Conservation (phyloP, 2,113 vertebrate genomes). For the Scomber japonicus region DNA sequence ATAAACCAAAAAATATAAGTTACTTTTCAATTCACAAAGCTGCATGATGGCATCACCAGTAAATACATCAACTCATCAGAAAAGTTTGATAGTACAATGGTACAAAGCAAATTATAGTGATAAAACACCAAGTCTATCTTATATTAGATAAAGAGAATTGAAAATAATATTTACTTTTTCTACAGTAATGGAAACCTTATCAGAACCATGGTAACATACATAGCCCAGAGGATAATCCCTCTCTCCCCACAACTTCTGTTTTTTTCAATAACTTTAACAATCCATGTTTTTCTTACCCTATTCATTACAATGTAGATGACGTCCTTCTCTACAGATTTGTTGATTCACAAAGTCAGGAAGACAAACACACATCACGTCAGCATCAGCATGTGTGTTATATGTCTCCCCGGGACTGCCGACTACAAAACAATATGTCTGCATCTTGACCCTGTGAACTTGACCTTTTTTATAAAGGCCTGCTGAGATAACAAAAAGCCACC, state of each 20-base stretch:
- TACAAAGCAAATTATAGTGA: too few species aligned
- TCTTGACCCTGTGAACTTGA: not conserved
- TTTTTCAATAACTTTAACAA: not conserved
- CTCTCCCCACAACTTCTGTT: not conserved
- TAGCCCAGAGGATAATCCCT: conserved; percentile 8
- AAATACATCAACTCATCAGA: too few species aligned
- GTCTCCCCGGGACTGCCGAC: not conserved
- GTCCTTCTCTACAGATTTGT: not conserved
- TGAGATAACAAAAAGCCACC: not conserved
- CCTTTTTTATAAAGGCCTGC: conserved; percentile 9
- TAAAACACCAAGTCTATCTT: too few species aligned
- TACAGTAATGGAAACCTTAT: too few species aligned
- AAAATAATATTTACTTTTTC: too few species aligned
- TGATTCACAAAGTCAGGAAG: not conserved
- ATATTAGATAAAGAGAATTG: too few species aligned
- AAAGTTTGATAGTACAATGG: too few species aligned
- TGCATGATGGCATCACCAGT: too few species aligned
- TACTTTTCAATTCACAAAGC: too few species aligned
- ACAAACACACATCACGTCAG: not conserved
- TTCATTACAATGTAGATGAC: not conserved
- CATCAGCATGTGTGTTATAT: not conserved
- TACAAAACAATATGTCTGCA: not conserved
- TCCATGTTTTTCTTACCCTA: not conserved
- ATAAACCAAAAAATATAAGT: too few species aligned
- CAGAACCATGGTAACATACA: too few species aligned